Evolutionary conservation across 2,888 invertebrate genomes (phyloP), one percentile per base, ranked within the genome.

Genomic region (Leptopterna dolabrata): DNA sequence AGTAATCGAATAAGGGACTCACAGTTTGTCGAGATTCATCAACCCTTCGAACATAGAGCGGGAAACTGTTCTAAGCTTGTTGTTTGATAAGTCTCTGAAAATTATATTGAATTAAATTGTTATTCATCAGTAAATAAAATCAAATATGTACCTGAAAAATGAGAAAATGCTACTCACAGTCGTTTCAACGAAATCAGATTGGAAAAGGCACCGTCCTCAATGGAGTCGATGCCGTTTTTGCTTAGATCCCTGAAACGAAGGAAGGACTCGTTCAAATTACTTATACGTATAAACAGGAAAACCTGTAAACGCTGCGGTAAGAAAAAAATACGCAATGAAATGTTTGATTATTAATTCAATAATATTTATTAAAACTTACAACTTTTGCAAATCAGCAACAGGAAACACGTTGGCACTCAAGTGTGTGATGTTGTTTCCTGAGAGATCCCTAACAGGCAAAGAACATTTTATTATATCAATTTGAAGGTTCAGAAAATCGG

Each of bases 181-280:
- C 94, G 92, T 91, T 94, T 95, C n/a, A 97, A 92, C 88, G 94
- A 94, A 16, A 95, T 94, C 90, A 96, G 94, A 91, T 95, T 95
- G 89, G 93, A 93, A 91, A 98, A 97, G 83, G 96, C 95, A 90
- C 95, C 94, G 3, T 94, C 94, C 90, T 95, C 94, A 90, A 97
- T 94, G 24, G 93, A 92, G 73, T 94, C 93, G 91, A 97, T 95
- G 90, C 95, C 94, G 91, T 97, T 97, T 91, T 94, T 95, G 91
- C 96, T 96, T 83, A 97, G 93, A 92, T 97, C 96, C 90, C 90
- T 90, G 89, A 29, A 90, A 84, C 29, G 2, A 83, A 0, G 43
- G n/a, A n/a, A n/a, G n/a, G n/a, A n/a, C n/a, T n/a, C n/a, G n/a
- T n/a, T n/a, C n/a, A n/a, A 19, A 70, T n/a, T n/a, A n/a, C n/a